These are phyloP conservation scores for Alfaro cultratus DNA, from an alignment of 2,797 vertebrate species.

Conservation along the genomic window DNA sequence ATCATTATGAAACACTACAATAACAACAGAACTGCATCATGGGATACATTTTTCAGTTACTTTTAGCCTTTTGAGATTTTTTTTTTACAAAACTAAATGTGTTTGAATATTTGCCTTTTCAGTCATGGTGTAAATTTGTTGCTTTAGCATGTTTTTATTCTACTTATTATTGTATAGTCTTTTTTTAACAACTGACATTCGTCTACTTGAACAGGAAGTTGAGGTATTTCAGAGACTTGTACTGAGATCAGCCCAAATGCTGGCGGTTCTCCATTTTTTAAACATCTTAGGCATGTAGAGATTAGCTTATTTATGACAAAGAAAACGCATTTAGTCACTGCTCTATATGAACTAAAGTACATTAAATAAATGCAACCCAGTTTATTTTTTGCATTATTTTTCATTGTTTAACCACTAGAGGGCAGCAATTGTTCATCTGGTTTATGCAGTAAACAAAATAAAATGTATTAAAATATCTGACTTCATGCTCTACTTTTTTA, in stretches of 20 bases:
- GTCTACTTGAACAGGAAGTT: neutral
- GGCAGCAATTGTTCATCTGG: conserved; percentile 21
- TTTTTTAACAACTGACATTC: neutral
- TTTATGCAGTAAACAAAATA: neutral
- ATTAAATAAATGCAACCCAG: neutral
- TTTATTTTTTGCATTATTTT: neutral
- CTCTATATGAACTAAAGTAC: neutral
- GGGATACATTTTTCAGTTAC: neutral
- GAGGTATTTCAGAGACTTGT: neutral
- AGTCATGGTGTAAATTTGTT: neutral
- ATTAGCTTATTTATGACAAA: neutral
- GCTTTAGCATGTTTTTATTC: neutral
- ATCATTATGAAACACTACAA: neutral
- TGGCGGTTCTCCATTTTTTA: neutral
- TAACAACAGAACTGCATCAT: neutral
- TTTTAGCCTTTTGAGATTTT: neutral
- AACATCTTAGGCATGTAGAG: neutral
- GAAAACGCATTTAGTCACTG: neutral
- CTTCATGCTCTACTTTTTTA: neutral
- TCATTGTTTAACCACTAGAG: conserved; percentile 28
- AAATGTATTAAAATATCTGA: neutral
- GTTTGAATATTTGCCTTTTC: neutral
- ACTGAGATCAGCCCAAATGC: neutral
- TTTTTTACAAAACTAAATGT: neutral
- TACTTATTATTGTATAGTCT: neutral